These are phyloP conservation scores for Mustela nigripes DNA, from an alignment of 2,113 vertebrate genomes.

Conservation along the genomic window DNA sequence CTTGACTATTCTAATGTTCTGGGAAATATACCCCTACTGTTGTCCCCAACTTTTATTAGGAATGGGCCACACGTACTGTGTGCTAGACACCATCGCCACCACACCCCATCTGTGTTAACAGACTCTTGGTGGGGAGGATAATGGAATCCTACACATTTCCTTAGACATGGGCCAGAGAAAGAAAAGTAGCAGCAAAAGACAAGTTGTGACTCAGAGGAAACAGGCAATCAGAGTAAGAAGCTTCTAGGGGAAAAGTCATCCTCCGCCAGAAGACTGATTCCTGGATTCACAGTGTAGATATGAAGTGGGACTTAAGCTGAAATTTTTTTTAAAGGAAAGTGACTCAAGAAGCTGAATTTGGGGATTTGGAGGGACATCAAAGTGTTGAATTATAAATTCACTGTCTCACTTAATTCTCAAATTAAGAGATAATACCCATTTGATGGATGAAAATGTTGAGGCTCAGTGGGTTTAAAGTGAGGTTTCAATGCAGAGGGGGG, in stretches of 20 bases:
- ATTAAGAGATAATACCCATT: neutral
- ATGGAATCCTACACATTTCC: neutral
- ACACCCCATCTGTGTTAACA: no score
- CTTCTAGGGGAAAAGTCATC: neutral
- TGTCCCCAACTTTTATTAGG: neutral
- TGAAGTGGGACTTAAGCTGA: neutral
- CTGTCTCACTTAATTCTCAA: neutral
- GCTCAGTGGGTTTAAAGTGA: neutral
- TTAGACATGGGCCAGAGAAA: neutral
- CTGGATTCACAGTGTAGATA: neutral
- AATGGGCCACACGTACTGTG: neutral
- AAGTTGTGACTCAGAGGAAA: neutral
- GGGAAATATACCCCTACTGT: neutral
- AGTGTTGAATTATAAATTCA: neutral
- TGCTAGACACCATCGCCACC: no score
- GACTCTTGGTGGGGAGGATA: neutral
- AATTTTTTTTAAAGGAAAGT: neutral
- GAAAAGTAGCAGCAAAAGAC: neutral
- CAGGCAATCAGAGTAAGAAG: neutral
- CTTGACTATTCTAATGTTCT: no score
- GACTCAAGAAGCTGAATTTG: neutral
- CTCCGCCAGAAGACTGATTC: neutral
- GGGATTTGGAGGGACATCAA: neutral
- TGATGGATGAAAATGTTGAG: neutral
- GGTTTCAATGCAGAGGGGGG: neutral